A percentile compares a stretch with the other conserved stretches of the same genome.
Evolutionary conservation across 1,140 invertebrate species (phyloP).

Genomic region (Monomorium pharaonis): DNA sequence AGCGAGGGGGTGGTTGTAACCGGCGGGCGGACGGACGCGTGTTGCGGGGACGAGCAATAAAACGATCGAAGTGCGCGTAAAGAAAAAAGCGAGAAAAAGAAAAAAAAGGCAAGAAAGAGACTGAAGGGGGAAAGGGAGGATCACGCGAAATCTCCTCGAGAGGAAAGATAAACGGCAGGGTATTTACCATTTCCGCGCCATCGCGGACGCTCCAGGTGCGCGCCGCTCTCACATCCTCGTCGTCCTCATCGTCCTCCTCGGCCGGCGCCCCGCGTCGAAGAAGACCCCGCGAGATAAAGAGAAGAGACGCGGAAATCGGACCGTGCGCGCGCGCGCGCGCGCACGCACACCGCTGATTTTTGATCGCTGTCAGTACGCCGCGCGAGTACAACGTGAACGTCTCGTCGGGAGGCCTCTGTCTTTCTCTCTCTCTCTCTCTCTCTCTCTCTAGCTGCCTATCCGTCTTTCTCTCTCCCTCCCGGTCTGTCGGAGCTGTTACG

Average conservation of each 20-base stretch:
- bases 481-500: not conserved
- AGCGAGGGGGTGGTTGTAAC: not conserved
- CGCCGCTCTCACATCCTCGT: slow-evolving; percentile 62
- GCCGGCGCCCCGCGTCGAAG: slow-evolving; percentile 21
- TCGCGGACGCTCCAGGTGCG: slow-evolving; percentile 56
- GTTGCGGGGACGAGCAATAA: not conserved
- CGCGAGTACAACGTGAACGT: not conserved
- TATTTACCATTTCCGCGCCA: slow-evolving; percentile 71
- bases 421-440: not conserved
- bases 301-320: not conserved
- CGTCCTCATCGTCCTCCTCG: slow-evolving; percentile 49
- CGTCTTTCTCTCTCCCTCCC: not conserved
- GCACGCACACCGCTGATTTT: not conserved
- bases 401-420: too few species aligned
- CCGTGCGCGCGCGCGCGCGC: too few species aligned
- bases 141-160: not conserved
- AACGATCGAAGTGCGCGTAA: not conserved
- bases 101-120: not conserved
- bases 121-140: not conserved
- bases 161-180: not conserved
- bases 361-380: not conserved
- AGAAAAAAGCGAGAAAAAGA: too few species aligned
- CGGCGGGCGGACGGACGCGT: slow-evolving; percentile 23
- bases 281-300: not conserved
- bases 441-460: not conserved